These are phyloP conservation scores for Pyrgilauda ruficollis DNA, from an alignment of 2,113 vertebrate species.

Conservation along the genomic window DNA sequence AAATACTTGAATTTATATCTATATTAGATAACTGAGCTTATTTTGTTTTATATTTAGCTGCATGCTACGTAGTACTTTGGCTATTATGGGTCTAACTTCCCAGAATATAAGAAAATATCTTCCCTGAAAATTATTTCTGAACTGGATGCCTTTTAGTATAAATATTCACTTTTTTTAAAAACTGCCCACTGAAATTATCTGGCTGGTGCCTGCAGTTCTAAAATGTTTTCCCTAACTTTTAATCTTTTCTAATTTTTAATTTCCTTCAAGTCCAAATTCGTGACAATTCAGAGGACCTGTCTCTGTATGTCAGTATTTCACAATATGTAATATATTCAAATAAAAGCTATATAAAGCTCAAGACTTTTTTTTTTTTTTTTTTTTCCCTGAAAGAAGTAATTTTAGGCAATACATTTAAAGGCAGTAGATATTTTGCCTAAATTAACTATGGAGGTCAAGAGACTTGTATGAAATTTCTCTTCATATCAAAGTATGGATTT, in stretches of 20 bases:
- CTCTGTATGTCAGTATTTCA: neutral
- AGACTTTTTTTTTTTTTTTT: neutral
- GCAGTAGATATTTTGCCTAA: neutral
- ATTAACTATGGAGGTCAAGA: neutral
- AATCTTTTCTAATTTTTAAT: neutral
- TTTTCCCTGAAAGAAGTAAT: neutral
- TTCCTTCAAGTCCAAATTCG: neutral
- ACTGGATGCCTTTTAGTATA: neutral
- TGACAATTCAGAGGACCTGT: neutral
- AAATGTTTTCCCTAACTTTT: neutral
- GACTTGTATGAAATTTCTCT: neutral
- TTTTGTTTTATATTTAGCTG: constrained; percentile 50
- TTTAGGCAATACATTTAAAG: neutral
- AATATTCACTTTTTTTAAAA: neutral
- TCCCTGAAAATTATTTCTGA: constrained; percentile 33
- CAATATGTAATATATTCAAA: neutral
- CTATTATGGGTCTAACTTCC: constrained; percentile 14
- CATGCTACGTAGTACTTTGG: neutral
- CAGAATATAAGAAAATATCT: constrained; percentile 17
- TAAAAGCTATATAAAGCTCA: neutral
- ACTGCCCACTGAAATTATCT: neutral
- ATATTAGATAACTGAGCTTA: constrained; percentile 22
- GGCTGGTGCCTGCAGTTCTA: neutral
- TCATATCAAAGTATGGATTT: neutral
- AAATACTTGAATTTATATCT: constrained; percentile 31